Conservation (phyloP, 2,888 invertebrate species). For the Dimorphilus gyrociliatus region DNA sequence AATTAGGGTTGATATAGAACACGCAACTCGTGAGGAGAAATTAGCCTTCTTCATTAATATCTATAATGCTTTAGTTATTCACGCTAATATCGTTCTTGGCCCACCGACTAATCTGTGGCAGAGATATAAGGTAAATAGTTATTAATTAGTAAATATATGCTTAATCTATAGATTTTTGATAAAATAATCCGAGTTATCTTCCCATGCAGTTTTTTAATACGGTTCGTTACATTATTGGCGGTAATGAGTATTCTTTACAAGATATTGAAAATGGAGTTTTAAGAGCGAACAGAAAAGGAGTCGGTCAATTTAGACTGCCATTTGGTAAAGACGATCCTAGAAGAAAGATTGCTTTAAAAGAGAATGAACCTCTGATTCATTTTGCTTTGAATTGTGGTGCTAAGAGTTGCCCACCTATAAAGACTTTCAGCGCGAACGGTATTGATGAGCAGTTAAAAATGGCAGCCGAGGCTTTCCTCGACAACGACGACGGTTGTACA, state of each 20-base stretch:
- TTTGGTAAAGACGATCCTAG: slow-evolving; percentile 38
- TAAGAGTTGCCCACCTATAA: slow-evolving; percentile 40
- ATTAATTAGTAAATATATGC: neutral
- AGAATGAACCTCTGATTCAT: slow-evolving; percentile 39
- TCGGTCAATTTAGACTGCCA: slow-evolving; percentile 35
- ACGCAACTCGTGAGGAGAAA: slow-evolving; percentile 27
- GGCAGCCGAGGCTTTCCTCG: slow-evolving; percentile 32
- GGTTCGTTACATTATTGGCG: slow-evolving; percentile 39
- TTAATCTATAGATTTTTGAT: neutral
- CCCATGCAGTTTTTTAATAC: slow-evolving; percentile 39
- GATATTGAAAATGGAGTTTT: slow-evolving; percentile 42
- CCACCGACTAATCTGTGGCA: slow-evolving; percentile 38
- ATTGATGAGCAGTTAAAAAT: slow-evolving; percentile 21
- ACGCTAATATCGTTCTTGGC: slow-evolving; percentile 37
- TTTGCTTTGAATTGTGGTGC: slow-evolving; percentile 41
- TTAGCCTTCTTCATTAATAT: slow-evolving; percentile 41
- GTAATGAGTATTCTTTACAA: slow-evolving; percentile 39
- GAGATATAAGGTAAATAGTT: slow-evolving; percentile 30
- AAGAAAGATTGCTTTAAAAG: slow-evolving; percentile 30
- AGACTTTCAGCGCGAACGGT: slow-evolving; percentile 34
- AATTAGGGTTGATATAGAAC: slow-evolving; percentile 24
- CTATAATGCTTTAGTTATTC: slow-evolving; percentile 41
- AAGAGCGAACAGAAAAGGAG: slow-evolving; percentile 38
- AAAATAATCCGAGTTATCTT: neutral
- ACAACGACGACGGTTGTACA: slow-evolving; percentile 36